phyloP scores from a whole-genome alignment of 2,113 vertebrate species.

The Galemys pyrenaicus region DNA sequence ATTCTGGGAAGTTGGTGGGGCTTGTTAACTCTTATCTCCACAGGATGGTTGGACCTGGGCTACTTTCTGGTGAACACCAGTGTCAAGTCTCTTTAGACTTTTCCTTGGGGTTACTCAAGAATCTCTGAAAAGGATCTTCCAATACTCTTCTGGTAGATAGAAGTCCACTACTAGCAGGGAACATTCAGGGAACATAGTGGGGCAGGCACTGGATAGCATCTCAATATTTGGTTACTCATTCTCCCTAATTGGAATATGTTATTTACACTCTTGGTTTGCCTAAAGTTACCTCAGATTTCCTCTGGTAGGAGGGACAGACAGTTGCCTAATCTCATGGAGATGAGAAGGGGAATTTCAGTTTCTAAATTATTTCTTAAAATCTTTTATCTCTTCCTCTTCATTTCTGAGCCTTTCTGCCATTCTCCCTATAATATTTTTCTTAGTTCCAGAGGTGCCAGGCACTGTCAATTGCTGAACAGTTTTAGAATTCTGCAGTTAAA shows the following conservation, averaged over 20 bases:
- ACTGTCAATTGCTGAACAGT: not conserved
- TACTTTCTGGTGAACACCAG: not conserved
- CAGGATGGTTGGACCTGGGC: not conserved
- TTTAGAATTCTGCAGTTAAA: conserved; percentile 24
- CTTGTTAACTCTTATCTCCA: not conserved
- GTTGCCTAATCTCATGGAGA: not conserved
- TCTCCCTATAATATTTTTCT: not conserved
- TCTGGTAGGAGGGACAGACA: not conserved
- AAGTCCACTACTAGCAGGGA: not conserved
- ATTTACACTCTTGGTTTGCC: not conserved
- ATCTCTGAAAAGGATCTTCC: not conserved
- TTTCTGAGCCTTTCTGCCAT: not conserved
- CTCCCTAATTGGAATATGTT: not conserved
- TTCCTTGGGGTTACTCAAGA: not conserved
- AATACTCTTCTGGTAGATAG: not conserved
- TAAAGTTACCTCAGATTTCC: not conserved
- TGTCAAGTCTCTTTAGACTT: not conserved
- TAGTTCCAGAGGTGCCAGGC: not conserved
- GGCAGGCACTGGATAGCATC: not conserved
- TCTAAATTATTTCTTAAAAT: conserved; percentile 8
- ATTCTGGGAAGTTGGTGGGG: not conserved
- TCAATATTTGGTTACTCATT: not conserved
- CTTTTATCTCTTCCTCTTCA: not conserved
- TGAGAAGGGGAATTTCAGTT: not conserved
- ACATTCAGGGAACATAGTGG: not conserved